A percentile compares a stretch with the other conserved stretches of the same genome.
Evolutionary conservation across 2,888 invertebrate genomes (phyloP).

Genomic region (Tachina grossa): DNA sequence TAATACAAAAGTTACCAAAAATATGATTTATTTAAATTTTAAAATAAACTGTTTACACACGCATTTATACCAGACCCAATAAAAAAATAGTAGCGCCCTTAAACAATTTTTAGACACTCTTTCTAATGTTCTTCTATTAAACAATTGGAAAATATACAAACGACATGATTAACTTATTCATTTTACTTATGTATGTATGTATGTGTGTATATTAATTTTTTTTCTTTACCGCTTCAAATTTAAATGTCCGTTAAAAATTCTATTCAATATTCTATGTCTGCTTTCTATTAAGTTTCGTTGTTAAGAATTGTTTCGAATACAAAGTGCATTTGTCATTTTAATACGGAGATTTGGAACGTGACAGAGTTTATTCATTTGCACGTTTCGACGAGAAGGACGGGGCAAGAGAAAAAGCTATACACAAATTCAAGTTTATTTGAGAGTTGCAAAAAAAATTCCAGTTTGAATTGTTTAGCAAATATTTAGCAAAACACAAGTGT

Average conservation of each 20-base stretch:
- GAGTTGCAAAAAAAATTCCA: constrained; percentile 5
- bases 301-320: constrained; percentile 31
- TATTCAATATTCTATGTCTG: neutral
- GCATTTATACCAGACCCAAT: neutral
- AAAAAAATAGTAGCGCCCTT: constrained; percentile 5
- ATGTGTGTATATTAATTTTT: neutral
- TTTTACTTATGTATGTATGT: neutral
- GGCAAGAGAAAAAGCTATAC: neutral
- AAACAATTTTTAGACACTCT: neutral
- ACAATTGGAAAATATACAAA: neutral
- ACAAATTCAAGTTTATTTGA: constrained; percentile 48
- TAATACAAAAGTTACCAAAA: neutral
- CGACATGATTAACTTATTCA: neutral
- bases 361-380: constrained; percentile 43
- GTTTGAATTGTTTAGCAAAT: constrained; percentile 53
- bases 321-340: constrained; percentile 48
- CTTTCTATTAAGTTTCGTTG: neutral
- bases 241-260: constrained; percentile 13
- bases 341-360: constrained; percentile 51
- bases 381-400: neutral
- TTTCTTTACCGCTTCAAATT: neutral
- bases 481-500: constrained; percentile 12
- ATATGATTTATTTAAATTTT: neutral
- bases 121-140: neutral
- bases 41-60: neutral